Base-by-base conservation (phyloP, 1,140 invertebrate species). In the Drosophila nikananu region DNA sequence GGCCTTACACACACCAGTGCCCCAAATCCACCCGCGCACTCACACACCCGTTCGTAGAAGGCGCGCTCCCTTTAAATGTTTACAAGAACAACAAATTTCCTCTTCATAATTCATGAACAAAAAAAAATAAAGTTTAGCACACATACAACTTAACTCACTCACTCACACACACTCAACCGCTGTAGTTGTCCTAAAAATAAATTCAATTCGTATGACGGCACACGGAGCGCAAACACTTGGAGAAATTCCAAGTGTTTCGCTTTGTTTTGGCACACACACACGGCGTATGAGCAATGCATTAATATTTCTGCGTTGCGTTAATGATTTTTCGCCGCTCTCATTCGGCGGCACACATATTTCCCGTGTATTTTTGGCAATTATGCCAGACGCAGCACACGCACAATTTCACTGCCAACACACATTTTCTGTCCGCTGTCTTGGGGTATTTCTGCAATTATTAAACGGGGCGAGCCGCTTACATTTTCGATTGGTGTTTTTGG, bases 181-280 rank as follows among this genome's bases (percentile, higher is more conserved):
- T 42, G 39, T 80, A 83, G 80, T 87, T 74, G 84, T 90, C 84
- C 84, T 87, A 89, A 79, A 89, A 89, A 89, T 89, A 89, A 84
- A 90, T 89, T 74, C 64, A 78, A 79, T 80, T 90, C 83, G 86
- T 84, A 89, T 89, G 84, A 89, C 79, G 58, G 77, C 74, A 62
- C 54, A 57, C 54, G 35, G 49, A 73, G 41, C 52, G 48, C 54
- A 48, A 61, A 64, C 80, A 90, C 81, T 89, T 89, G 86, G 81
- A 89, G 86, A 89, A 84, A 84, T 73, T 84, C 74, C 81, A 79
- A 89, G 75, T 83, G 74, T 65, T 79, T 79, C 70, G 68, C 46
- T 62, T 74, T 64, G 61, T 77, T 84, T 83, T 63, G 58, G 61
- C 51, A 37, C 32, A 55, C 32, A 55, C 44, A 65, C 62, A 70